These are phyloP conservation scores for Chloropsis hardwickii DNA, from an alignment of 2,113 vertebrate genomes.

Conservation along the genomic window DNA sequence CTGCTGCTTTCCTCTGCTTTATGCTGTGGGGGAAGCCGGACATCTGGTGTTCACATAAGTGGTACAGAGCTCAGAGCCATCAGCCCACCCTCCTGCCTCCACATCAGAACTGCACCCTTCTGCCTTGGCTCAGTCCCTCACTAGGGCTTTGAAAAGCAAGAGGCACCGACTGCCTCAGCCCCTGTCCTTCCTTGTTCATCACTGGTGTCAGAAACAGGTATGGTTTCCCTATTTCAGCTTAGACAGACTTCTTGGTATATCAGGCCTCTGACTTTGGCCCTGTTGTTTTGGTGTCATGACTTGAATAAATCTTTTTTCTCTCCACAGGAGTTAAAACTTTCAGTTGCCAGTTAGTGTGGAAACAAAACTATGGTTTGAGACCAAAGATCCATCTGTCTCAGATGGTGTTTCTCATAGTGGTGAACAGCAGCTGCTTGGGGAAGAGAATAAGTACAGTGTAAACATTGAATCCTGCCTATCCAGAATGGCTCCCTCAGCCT, in stretches of 20 bases:
- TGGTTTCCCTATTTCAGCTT: not conserved
- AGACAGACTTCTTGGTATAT: not conserved
- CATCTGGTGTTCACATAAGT: rapidly evolving
- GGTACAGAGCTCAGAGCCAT: not conserved
- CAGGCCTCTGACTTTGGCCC: not conserved
- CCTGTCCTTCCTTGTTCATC: not conserved
- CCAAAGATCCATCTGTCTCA: not conserved
- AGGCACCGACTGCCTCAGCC: not conserved
- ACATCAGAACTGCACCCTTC: not conserved
- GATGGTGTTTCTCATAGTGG: rapidly evolving
- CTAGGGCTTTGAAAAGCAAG: not conserved
- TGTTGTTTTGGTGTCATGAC: not conserved
- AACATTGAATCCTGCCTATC: not conserved
- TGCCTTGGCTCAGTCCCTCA: not conserved
- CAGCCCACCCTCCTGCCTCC: not conserved
- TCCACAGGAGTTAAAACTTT: not conserved
- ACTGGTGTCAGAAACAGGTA: not conserved
- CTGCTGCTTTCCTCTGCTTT: not conserved
- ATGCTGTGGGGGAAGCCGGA: not conserved
- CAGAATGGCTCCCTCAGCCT: not conserved
- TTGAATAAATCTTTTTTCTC: not conserved
- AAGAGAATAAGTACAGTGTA: rapidly evolving
- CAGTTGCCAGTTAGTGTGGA: not conserved
- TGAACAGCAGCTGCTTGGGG: not conserved
- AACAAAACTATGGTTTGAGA: not conserved